A percentile compares a stretch with the other conserved stretches of the same genome.
phyloP scores from a whole-genome alignment of 2,797 vertebrate species.

The Poeciliopsis gracilis region DNA sequence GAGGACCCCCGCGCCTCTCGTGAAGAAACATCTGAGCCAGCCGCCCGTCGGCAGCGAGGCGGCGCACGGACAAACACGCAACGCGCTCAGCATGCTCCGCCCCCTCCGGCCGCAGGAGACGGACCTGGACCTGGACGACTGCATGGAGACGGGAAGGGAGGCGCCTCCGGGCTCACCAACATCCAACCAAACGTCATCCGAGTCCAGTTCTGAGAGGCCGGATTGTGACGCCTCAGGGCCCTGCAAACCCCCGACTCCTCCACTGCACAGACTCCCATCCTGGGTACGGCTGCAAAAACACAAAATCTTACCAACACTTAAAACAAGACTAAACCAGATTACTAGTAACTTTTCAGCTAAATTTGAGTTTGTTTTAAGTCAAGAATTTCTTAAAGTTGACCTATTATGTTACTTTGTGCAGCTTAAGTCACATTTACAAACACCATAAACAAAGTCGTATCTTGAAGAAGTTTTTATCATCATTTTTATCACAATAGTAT shows the following conservation, averaged over 20 bases:
- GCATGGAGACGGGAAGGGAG: constrained; percentile 82
- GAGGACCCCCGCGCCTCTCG: constrained; percentile 75
- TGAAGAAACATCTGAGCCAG: constrained; percentile 94
- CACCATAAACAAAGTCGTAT: too few species aligned
- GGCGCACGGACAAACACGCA: constrained; percentile 87
- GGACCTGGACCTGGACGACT: constrained; percentile 84
- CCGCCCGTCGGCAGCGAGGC: constrained; percentile 87
- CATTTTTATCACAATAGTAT: too few species aligned
- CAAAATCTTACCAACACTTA: not conserved
- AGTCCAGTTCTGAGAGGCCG: constrained; percentile 57
- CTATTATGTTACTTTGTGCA: too few species aligned
- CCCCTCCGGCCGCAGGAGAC: constrained; percentile 89
- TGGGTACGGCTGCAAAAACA: constrained; percentile 85
- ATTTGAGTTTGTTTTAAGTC: not conserved
- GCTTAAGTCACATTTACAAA: too few species aligned
- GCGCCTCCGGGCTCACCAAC: constrained; percentile 55
- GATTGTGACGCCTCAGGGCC: constrained; percentile 68
- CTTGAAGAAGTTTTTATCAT: too few species aligned
- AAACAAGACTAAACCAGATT: not conserved
- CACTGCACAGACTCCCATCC: constrained; percentile 94
- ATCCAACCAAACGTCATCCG: not conserved
- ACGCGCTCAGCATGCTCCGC: constrained; percentile 96
- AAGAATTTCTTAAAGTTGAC: too few species aligned
- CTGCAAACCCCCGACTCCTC: constrained; percentile 92
- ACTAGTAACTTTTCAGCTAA: too few species aligned